phyloP scores from a whole-genome alignment of 1,140 invertebrate species.

The Eurosta solidaginis region DNA sequence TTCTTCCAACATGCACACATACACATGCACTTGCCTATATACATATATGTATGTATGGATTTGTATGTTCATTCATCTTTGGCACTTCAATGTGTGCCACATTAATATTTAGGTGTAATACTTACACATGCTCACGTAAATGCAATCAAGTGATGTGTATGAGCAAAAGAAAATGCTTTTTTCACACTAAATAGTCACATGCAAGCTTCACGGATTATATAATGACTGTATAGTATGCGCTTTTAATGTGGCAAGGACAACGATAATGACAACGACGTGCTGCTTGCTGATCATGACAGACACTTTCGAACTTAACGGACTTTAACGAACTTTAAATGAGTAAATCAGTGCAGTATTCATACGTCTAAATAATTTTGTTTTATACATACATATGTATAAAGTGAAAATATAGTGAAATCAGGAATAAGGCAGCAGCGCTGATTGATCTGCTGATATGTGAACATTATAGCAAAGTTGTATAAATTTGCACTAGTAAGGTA shows the following conservation, averaged over 20 bases:
- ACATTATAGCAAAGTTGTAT: no score
- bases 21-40: not conserved
- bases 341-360: not conserved
- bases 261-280: not conserved
- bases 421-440: no score
- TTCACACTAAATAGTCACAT: not conserved
- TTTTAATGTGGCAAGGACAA: conserved; percentile 6
- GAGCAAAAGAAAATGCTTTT: no score
- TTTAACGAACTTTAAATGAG: not conserved
- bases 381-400: not conserved
- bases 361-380: not conserved
- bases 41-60: not conserved
- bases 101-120: not conserved
- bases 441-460: no score
- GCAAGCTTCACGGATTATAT: not conserved
- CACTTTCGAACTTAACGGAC: not conserved
- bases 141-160: not conserved
- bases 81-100: not conserved
- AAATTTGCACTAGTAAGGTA: no score
- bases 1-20: no score
- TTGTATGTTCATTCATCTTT: not conserved
- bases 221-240: not conserved
- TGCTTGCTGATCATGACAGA: conserved; percentile 17
- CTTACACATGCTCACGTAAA: not conserved
- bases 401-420: no score